Evolutionary conservation across 2,797 vertebrate species (phyloP).

Genomic region (Balearica regulorum): DNA sequence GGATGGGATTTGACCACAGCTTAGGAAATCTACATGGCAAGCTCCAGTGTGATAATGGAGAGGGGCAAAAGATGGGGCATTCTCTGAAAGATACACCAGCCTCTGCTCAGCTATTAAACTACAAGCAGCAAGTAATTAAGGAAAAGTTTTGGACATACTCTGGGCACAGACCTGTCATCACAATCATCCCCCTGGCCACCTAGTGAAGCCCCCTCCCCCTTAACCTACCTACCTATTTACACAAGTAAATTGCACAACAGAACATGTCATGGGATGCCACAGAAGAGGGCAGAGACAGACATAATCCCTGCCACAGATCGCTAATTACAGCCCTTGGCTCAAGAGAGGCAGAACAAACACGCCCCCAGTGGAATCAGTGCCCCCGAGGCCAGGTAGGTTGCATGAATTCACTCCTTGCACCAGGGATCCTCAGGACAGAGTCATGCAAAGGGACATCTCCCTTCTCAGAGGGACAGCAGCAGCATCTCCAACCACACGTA

Average conservation of each 20-base stretch:
- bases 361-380: neutral
- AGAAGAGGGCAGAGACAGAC: neutral
- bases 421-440: neutral
- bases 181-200: fast-evolving
- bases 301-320: neutral
- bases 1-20: neutral
- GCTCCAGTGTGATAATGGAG: neutral
- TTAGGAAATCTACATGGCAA: neutral
- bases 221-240: neutral
- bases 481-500: neutral
- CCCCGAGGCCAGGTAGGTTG: neutral
- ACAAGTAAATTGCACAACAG: neutral
- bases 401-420: neutral
- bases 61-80: neutral
- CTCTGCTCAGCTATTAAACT: neutral
- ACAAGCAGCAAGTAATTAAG: neutral
- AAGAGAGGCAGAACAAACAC: neutral
- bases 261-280: fast-evolving
- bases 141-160: neutral
- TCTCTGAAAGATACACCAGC: neutral
- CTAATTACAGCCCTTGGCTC: neutral
- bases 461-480: neutral
- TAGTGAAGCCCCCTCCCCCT: neutral
- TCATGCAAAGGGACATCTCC: neutral
- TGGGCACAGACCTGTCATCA: neutral